Evolutionary conservation across 2,888 invertebrate species (phyloP), one percentile per base, ranked within the genome.

Genomic region (Dorcus hopei): DNA sequence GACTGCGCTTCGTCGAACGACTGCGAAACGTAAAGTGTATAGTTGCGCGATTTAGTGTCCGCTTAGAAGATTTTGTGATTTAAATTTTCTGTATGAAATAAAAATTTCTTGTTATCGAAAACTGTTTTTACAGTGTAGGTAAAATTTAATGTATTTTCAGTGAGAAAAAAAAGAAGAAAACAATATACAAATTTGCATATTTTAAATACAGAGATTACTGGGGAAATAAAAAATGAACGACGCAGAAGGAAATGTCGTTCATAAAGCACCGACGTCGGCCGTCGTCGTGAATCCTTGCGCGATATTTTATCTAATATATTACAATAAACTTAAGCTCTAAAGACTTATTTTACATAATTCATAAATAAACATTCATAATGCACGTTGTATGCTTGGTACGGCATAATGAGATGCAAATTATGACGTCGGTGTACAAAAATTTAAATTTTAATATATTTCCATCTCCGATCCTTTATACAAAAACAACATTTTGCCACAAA

Each of bases 301-400:
- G 64, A 66, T 70, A 70, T 70, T 72, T 70, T 70, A 71, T 70
- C 72, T 71, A 71, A 74, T 75, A 75, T 74, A 74, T 74, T 72
- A 73, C 74, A 72, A 72, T 73, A 73, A 69, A 72, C 71, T 74
- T 73, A 71, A 74, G 72, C 74, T 72, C 68, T 70, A 72, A 71
- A 72, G 72, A 72, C 73, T 70, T 72, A 70, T 73, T 78, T 77
- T 77, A 74, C 78, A 78, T 78, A 78, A 77, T 78, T 77, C 77
- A 77, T 77, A 77, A 78, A 77, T 77, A 78, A 77, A 77, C 77
- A 77, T 78, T 77, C 77, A 77, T 77, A 78, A 77, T 77, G 77
- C 74, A 75, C 73, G 74, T 75, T 74, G 73, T 75, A 74, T 74
- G 72, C 72, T 70, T 72, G 54, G 54, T 52, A 42, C 40, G 47